These are phyloP conservation scores for Scaptomyza hsui DNA, from an alignment of 1,140 invertebrate species.

Conservation along the genomic window DNA sequence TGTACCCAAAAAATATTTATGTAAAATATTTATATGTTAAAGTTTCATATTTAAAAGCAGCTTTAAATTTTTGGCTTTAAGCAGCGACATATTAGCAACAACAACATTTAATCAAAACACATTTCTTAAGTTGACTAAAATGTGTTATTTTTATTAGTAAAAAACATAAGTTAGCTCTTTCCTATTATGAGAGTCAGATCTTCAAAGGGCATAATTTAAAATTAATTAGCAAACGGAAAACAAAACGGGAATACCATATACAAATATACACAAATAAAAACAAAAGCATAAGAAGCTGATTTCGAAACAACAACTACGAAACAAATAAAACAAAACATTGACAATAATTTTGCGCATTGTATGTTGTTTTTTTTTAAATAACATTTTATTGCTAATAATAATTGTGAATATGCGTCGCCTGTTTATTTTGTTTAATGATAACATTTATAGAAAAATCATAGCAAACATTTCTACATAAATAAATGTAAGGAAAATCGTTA, in stretches of 20 bases:
- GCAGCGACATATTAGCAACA: neutral
- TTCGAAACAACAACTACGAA: conserved; percentile 6
- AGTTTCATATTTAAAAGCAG: no score
- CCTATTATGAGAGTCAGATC: neutral
- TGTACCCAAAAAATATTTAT: neutral
- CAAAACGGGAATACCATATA: neutral
- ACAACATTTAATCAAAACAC: neutral
- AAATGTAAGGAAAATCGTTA: conserved; percentile 39
- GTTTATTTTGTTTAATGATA: conserved; percentile 33
- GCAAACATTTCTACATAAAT: conserved; percentile 42
- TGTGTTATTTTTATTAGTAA: conserved; percentile 2
- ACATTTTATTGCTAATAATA: conserved; percentile 71
- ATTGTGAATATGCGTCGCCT: conserved; percentile 21
- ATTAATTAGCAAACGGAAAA: neutral
- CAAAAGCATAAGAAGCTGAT: conserved; percentile 15
- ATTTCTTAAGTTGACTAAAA: neutral
- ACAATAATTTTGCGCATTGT: conserved; percentile 33
- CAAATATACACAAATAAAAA: conserved; percentile 16
- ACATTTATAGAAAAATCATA: conserved; percentile 44
- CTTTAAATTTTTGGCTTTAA: no score
- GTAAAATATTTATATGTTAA: neutral
- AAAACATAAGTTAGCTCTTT: neutral
- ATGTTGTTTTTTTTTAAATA: conserved; percentile 51
- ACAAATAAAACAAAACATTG: conserved; percentile 35
- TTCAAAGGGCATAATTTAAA: conserved; percentile 11